Base-by-base conservation (phyloP, 1,140 invertebrate genomes). In the Catajapyx aquilonaris region DNA sequence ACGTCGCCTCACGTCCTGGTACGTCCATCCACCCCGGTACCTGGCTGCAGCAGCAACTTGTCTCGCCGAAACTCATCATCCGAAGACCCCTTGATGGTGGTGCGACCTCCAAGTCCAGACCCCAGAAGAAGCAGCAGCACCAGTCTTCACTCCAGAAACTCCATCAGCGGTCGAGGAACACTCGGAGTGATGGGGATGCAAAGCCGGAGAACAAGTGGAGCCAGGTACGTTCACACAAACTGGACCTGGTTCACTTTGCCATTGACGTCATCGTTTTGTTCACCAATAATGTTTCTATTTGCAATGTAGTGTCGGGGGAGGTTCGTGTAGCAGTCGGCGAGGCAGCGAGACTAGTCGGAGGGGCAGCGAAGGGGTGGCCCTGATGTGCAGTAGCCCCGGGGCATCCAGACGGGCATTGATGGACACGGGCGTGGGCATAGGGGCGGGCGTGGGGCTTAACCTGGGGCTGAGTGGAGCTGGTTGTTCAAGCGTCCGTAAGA, bases 161-260 rank as follows among this genome's bases (percentile, higher is more conserved):
- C 55, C 37, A 56, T 59, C 2, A 55, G 57, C 20, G 56, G 59
- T 2, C 45, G 56, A n/a, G n/a, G n/a, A n/a, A n/a, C 25, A 57
- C 57, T 13, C 30, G 30, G 13, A 13, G 3, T 31, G 18, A 13
- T 13, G 13, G 18, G 18, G 30, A 31, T 17, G 13, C 57, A 55
- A 1, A 59, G 55, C 5, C 56, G 56, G 5, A 58, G 55, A 0
- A 54, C 57, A 17, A 55, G 53, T 28, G 58, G 59, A 37, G 57
- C 49, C 0, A 53, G 58, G 3, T 56, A 55, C 0, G 53, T 55
- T 40, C 48, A 54, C 13, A 54, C 59, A 34, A 48, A 57, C 10
- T 42, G 54, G 22, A 58, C 53, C 34, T 55, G 56, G 0, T 20
- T 50, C 15, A 59, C 53, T 23, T 49, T n/a, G n/a, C n/a, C n/a